These are phyloP conservation scores for Aspidiotus rigidus DNA, from an alignment of 2,888 invertebrate genomes.

Conservation along the genomic window DNA sequence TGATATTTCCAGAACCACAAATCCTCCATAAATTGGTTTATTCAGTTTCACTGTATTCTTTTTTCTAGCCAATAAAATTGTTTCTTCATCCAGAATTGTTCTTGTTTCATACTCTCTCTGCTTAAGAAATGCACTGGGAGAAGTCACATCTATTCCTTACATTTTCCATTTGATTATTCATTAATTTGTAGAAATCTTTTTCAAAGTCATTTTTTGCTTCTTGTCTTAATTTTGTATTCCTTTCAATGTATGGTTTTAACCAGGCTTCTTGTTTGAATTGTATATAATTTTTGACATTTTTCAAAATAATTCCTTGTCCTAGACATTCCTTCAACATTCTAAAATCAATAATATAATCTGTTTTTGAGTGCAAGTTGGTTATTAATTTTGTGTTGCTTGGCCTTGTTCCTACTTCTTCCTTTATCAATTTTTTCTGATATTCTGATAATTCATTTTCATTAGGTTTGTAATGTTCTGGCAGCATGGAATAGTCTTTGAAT, in stretches of 20 bases:
- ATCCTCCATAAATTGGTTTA: conserved; percentile 16
- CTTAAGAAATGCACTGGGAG: conserved; percentile 2
- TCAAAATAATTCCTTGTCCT: conserved; percentile 1
- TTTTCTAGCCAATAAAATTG: conserved; percentile 10
- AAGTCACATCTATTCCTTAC: conserved; percentile 10
- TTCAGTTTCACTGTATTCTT: conserved; percentile 8
- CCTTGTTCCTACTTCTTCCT: not conserved
- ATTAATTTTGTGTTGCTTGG: not conserved
- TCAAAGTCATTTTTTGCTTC: conserved; percentile 8
- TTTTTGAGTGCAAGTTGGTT: conserved; percentile 4
- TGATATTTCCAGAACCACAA: conserved; percentile 9
- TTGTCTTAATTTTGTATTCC: conserved; percentile 6
- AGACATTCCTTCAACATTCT: conserved; percentile 1
- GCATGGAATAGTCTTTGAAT: conserved; percentile 15
- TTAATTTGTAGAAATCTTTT: conserved; percentile 11
- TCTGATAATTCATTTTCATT: conserved; percentile 16
- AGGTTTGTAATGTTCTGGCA: conserved; percentile 16
- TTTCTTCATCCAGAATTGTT: conserved; percentile 13
- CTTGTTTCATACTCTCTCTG: conserved; percentile 10
- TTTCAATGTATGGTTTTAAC: conserved; percentile 12
- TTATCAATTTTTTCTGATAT: conserved; percentile 9
- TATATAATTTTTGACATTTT: conserved; percentile 6
- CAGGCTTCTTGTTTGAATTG: conserved; percentile 2
- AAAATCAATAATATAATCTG: conserved; percentile 2
- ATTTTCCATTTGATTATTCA: conserved; percentile 7